Evolutionary conservation across 2,113 vertebrate genomes (phyloP).

Genomic region (Maccullochella peelii): DNA sequence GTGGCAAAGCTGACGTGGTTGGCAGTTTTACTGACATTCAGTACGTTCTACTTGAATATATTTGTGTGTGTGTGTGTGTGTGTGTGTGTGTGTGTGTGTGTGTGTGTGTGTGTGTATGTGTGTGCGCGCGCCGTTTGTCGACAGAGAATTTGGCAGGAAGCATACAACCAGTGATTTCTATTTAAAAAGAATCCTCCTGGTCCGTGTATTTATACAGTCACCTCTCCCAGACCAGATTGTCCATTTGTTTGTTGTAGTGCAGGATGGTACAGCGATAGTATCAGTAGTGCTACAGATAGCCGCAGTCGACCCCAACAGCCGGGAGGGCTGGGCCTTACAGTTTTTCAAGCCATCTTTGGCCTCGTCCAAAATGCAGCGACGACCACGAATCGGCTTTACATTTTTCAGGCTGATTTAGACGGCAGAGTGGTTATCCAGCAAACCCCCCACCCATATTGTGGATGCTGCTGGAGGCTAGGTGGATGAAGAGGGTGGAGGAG

Average conservation of each 20-base stretch:
- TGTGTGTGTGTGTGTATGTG: neutral
- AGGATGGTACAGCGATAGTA: constrained; percentile 52
- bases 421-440: constrained; percentile 30
- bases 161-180: constrained; percentile 53
- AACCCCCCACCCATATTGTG: neutral
- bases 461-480: constrained; percentile 8
- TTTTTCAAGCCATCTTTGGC: constrained; percentile 34
- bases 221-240: constrained; percentile 55
- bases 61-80: constrained; percentile 3
- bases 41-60: constrained; percentile 45
- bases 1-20: constrained; percentile 54
- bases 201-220: constrained; percentile 17
- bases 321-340: constrained; percentile 45
- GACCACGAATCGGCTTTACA: constrained; percentile 20
- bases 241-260: constrained; percentile 54
- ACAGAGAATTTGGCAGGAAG: constrained; percentile 72
- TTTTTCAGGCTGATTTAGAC: constrained; percentile 38
- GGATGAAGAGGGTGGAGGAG: constrained; percentile 8
- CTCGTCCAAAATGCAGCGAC: constrained; percentile 12
- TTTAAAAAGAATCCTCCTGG: constrained; percentile 32
- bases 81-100: neutral
- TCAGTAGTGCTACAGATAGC: constrained; percentile 70
- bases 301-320: constrained; percentile 19
- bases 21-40: constrained; percentile 80
- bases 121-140: constrained; percentile 18